Conservation (phyloP, 2,797 vertebrate species). For the Schizopygopsis malacanthus region DNA sequence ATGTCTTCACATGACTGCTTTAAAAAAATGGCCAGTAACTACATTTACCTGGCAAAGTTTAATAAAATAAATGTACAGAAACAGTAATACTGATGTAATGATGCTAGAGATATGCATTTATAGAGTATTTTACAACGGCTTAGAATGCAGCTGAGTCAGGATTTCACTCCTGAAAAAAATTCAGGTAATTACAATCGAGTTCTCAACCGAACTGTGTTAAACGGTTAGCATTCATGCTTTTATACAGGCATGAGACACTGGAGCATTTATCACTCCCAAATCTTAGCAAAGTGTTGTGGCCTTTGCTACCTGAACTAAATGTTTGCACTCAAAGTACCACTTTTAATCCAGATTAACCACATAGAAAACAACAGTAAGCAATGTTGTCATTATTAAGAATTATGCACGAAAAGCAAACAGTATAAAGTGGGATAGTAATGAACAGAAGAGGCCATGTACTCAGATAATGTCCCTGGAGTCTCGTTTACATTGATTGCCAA, state of each 20-base stretch:
- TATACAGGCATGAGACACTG: not conserved
- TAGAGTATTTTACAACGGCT: not conserved
- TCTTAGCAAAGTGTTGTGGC: not conserved
- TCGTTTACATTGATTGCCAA: not conserved
- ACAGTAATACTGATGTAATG: not conserved
- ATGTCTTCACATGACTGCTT: not conserved
- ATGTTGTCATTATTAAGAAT: not conserved
- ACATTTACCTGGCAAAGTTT: not conserved
- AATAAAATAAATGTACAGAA: not conserved
- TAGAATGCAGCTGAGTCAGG: not conserved
- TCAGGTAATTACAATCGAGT: not conserved
- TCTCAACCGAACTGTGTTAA: not conserved
- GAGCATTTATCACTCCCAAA: not conserved
- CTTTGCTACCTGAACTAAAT: not conserved
- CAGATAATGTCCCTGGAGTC: not conserved
- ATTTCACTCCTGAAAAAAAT: not conserved
- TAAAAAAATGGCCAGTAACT: not conserved
- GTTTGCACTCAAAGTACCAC: not conserved
- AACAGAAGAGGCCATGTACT: not conserved
- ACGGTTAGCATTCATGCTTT: not conserved
- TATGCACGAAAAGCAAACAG: not conserved
- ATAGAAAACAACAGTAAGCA: not conserved
- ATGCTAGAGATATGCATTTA: not conserved
- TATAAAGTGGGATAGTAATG: conserved; percentile 18
- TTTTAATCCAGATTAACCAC: not conserved